Base-by-base conservation (phyloP, 92 coral and sea anemone species). In the Palythoa grandis region DNA sequence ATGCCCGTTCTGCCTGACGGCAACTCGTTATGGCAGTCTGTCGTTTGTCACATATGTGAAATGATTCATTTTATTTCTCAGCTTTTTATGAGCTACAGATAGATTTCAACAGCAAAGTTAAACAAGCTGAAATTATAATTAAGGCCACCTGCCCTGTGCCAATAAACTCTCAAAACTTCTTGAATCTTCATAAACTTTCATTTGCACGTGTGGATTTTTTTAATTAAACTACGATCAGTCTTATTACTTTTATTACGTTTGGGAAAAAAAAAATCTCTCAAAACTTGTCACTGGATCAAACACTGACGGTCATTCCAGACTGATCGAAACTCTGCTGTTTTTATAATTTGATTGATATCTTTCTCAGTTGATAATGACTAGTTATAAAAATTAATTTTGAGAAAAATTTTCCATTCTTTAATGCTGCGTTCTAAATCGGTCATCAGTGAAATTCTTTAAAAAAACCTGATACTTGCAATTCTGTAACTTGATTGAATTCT, bases 41-140 rank as follows among this genome's bases (percentile, higher is more conserved):
- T 25, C 40, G 74, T 69, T 29, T 13, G 74, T 43, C 40, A 22
- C 15, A 67, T 22, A 15, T 22, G n/a, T n/a, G 72, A 69, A 29
- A 69, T 69, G 17, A 69, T 69, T 13, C 74, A 69, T 25, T 69
- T 58, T 69, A 37, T 3, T 13, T 37, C 74, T 9, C 43, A 4
- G 69, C 23, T 11, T 69, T 69, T 69, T 75, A 75, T 14, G 39
- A 75, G 61, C 35, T 1, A 20, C 11, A 52, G n/a, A 22, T 9
- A 48, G 14, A 22, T 54, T 56, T 53, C 68, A 76, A 54, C 16
- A 52, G 3, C 22, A 54, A 53, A 76, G 11, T 76, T 76, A 76
- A 76, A 76, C 82, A 76, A 76, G 14, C 19, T 76, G 40, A 29
- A 76, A 76, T 47, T 76, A 15, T 53, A 76, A 54, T 54, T 76